Evolutionary conservation across 1,140 invertebrate genomes (phyloP).

Genomic region (Drosophila parabipectinata): DNA sequence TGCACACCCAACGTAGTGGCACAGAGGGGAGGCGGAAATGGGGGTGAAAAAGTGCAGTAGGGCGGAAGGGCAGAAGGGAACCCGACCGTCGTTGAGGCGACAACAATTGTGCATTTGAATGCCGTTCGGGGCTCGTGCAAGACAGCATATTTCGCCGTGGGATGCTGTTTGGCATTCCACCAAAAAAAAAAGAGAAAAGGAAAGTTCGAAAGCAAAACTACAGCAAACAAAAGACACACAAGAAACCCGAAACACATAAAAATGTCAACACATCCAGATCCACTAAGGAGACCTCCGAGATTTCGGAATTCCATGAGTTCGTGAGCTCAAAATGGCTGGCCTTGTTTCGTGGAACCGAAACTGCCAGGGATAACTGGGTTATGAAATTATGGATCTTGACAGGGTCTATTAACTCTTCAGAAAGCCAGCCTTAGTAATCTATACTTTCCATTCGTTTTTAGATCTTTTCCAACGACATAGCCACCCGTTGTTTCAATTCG

Average conservation of each 20-base stretch:
- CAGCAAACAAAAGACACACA: constrained; percentile 2
- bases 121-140: constrained; percentile 48
- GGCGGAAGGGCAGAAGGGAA: constrained; percentile 8
- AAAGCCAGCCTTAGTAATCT: not conserved
- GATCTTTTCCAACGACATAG: not conserved
- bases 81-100: constrained; percentile 56
- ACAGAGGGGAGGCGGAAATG: not conserved
- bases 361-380: not conserved
- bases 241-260: constrained; percentile 34
- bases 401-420: no score
- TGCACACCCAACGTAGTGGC: constrained; percentile 6
- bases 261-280: constrained; percentile 58
- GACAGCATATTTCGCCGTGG: constrained; percentile 47
- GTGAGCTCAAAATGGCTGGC: constrained; percentile 19
- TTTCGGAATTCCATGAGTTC: constrained; percentile 21
- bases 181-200: constrained; percentile 15
- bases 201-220: constrained; percentile 48
- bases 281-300: constrained; percentile 37
- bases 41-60: constrained; percentile 1
- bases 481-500: constrained; percentile 11
- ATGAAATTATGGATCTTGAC: not conserved
- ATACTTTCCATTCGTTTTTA: not conserved
- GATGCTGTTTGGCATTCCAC: constrained; percentile 10
- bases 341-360: not conserved
- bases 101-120: constrained; percentile 82